Percentiles rank a stretch among this genome's conserved stretches.
Evolutionary conservation across 2,113 vertebrate genomes (phyloP).

Genomic region (Lasiurus borealis): DNA sequence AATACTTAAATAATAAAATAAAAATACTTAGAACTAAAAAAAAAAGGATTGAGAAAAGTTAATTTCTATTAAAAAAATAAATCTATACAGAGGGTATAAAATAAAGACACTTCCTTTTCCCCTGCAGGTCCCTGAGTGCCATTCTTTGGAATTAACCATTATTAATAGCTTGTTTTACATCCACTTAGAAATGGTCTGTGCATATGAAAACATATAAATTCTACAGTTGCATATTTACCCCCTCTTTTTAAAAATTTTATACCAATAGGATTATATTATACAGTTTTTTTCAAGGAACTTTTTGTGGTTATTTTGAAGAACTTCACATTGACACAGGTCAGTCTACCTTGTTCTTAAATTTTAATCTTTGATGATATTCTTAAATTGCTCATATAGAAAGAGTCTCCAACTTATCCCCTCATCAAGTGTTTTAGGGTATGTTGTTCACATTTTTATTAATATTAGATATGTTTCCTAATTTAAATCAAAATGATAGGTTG

Average conservation of each 20-base stretch:
- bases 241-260: background rate
- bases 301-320: background rate
- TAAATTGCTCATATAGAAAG: background rate
- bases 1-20: too few species aligned
- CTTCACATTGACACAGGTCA: background rate
- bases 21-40: too few species aligned
- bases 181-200: background rate
- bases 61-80: too few species aligned
- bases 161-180: background rate
- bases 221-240: background rate
- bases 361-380: background rate
- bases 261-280: background rate
- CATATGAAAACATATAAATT: background rate
- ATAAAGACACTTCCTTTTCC: background rate
- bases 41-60: too few species aligned
- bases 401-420: background rate
- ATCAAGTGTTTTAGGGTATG: background rate
- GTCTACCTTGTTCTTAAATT: background rate
- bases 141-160: background rate
- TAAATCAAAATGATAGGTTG: conserved; percentile 21
- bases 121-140: fast-evolving
- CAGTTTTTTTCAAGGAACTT: background rate
- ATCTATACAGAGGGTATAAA: background rate
- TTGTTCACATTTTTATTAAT: background rate
- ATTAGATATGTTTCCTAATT: background rate